Conservation (phyloP, 2,888 invertebrate genomes). For the Hirtodrosophila cameraria region DNA sequence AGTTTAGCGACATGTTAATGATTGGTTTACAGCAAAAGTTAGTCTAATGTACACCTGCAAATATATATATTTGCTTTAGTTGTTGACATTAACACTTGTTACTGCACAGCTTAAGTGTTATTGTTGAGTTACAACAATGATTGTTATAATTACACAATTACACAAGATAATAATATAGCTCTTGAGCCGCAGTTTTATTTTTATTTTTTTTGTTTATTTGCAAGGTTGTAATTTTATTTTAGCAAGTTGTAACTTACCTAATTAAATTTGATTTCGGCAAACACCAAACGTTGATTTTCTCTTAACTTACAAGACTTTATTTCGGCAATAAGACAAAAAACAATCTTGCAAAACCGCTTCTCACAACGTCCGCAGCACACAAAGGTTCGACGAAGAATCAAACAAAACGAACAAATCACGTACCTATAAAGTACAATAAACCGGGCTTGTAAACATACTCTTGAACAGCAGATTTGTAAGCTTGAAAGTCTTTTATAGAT, state of each 20-base stretch:
- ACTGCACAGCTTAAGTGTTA: conserved; percentile 41
- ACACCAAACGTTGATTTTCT: conserved; percentile 28
- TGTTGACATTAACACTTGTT: conserved; percentile 56
- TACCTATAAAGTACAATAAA: conserved; percentile 31
- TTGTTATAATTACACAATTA: conserved; percentile 66
- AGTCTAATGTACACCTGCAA: neutral
- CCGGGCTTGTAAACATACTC: conserved; percentile 8
- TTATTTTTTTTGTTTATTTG: conserved; percentile 22
- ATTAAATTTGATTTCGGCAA: conserved; percentile 31
- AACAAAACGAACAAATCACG: conserved; percentile 36
- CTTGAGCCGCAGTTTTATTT: conserved; percentile 16
- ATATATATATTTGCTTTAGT: conserved; percentile 12
- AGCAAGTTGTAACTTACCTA: conserved; percentile 53
- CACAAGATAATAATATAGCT: conserved; percentile 58
- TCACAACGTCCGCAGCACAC: conserved; percentile 41
- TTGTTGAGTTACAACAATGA: conserved; percentile 36
- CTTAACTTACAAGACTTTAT: conserved; percentile 25
- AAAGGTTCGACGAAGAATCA: conserved; percentile 52
- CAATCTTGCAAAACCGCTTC: conserved; percentile 39
- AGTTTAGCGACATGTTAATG: conserved; percentile 25
- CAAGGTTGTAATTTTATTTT: conserved; percentile 39
- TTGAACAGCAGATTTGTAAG: neutral
- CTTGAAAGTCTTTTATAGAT: neutral
- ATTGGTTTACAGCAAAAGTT: conserved; percentile 17
- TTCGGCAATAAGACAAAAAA: conserved; percentile 15